Conservation (phyloP, 2,113 vertebrate species). For the Nycticryphes semicollaris region DNA sequence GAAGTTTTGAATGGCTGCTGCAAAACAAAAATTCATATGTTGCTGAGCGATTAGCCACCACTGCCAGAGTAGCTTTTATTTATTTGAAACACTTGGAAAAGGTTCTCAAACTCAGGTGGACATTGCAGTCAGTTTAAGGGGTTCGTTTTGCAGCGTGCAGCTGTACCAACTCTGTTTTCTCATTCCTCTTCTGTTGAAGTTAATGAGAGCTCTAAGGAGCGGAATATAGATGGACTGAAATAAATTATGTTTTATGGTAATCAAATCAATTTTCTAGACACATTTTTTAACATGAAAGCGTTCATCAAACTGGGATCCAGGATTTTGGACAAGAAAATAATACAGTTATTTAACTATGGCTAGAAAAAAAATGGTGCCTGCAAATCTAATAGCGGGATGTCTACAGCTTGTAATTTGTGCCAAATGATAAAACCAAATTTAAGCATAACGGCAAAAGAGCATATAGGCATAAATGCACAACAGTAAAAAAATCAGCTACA, state of each 20-base stretch:
- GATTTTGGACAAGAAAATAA: slow-evolving; percentile 27
- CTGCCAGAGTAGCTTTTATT: background rate
- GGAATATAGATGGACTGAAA: background rate
- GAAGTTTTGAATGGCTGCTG: background rate
- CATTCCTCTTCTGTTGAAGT: background rate
- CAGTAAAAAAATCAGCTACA: background rate
- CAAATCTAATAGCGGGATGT: background rate
- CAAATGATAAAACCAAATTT: slow-evolving; percentile 14
- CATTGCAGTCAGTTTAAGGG: background rate
- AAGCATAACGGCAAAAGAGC: background rate
- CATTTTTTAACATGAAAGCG: background rate
- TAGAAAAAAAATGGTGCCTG: background rate
- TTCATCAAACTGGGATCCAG: background rate
- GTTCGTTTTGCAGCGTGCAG: background rate
- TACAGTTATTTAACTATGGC: background rate
- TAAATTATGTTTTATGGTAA: slow-evolving; percentile 8
- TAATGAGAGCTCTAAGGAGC: background rate
- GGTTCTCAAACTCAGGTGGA: background rate
- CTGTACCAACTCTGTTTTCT: background rate
- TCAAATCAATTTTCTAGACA: slow-evolving; percentile 6
- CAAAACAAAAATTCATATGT: background rate
- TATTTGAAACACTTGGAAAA: background rate
- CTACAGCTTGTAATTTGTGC: background rate
- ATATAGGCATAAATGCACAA: background rate
- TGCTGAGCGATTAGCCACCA: background rate